Evolutionary conservation across 64 coral and sea anemone genomes (phyloP), one percentile per base, ranked within the genome.

Genomic region (Montipora capricornis): DNA sequence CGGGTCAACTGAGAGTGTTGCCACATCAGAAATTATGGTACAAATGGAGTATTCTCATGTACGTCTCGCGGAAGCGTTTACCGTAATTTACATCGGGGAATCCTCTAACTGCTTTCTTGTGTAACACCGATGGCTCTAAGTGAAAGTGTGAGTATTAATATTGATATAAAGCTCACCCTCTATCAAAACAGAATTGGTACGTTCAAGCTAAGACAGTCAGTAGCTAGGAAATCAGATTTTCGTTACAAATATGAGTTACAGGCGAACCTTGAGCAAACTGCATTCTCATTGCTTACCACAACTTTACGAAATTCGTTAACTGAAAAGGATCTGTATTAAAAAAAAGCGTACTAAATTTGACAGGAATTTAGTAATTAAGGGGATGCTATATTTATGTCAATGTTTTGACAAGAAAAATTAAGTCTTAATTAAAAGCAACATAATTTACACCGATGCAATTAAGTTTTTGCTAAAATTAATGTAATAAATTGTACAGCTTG

Each of bases 81-180:
- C 52, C 52, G 52, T 55, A 55, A 5, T 7, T 55, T 7, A 10
- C 5, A 64, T 12, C 8, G 47, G 16, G n/a, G 24, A 5, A 8
- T 49, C 5, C 49, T 20, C 44, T 3, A 44, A 71, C 2, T 47
- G 1, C 45, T 17, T 51, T 49, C 47, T 70, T 20, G 66, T 49
- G 17, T 46, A 50, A 50, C 82, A 86, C 14, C 7, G 3, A 86
- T 86, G 82, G 45, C 82, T 71, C 50, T 66, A 70, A 73, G 17
- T 11, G 82, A 70, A 48, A 86, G 15, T 50, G 82, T 73, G 44
- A 83, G 81, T 83, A 86, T 71, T n/a, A 19, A 19, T 15, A 12
- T 49, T 64, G 10, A 55, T 57, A 11, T 6, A 6, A 57, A 57
- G 53, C 6, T 20, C 20, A 24, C 10, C 19, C 4, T 20, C 20